phyloP scores from a whole-genome alignment of 2,888 invertebrate genomes.

The Strigamia crassipes region DNA sequence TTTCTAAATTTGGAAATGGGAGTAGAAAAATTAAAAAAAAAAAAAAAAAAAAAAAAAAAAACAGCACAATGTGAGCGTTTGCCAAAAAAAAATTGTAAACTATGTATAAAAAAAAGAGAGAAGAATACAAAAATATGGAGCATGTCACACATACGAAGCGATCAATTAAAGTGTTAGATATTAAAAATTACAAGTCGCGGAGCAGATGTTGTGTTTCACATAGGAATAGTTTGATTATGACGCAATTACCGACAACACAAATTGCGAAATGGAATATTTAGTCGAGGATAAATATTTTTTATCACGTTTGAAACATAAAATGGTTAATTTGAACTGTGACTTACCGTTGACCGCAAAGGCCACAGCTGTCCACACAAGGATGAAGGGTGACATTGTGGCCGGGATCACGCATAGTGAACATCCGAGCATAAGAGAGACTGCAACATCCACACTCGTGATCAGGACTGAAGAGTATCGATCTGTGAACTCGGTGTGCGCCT shows the following conservation, averaged over 20 bases:
- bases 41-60: too few relatives aligned
- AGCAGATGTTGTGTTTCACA: neutral
- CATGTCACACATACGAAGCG: conserved; percentile 2
- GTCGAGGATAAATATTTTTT: too few relatives aligned
- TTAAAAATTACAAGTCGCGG: neutral
- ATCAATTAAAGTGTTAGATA: neutral
- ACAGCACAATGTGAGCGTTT: neutral
- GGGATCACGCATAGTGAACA: conserved; percentile 10
- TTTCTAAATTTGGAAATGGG: conserved; percentile 10
- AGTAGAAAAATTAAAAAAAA: too few relatives aligned
- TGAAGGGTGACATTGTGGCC: conserved; percentile 10
- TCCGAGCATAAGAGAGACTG: conserved; percentile 10
- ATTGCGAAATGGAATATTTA: too few relatives aligned
- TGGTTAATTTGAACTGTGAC: neutral
- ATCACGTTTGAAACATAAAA: too few relatives aligned
- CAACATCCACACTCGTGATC: neutral
- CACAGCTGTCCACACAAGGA: conserved; percentile 10
- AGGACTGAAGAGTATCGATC: neutral
- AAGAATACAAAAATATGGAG: neutral
- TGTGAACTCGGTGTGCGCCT: conserved; percentile 10
- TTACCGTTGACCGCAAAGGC: conserved; percentile 10
- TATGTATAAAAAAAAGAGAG: neutral
- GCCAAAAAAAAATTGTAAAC: too few relatives aligned
- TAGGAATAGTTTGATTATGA: neutral
- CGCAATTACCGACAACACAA: neutral